phyloP scores from a whole-genome alignment of 1,140 invertebrate genomes.

The Drosophila pallidifrons region DNA sequence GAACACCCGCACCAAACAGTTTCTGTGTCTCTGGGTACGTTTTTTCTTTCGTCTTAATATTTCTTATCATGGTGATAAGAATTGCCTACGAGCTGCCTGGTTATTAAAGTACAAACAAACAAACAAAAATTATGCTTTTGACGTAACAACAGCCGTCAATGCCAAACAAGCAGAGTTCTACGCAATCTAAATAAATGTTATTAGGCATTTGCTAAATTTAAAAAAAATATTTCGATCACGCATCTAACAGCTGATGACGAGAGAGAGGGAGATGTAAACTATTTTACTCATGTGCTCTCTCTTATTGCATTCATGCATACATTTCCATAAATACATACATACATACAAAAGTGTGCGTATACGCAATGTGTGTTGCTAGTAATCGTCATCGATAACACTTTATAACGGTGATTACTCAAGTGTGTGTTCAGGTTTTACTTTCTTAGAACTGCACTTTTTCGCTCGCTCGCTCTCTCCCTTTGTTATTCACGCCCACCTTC shows the following conservation, averaged over 20 bases:
- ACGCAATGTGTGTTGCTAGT: background rate
- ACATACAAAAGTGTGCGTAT: background rate
- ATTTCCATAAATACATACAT: slow-evolving; percentile 1
- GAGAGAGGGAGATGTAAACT: background rate
- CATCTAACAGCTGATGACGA: slow-evolving; percentile 41
- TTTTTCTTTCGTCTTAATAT: slow-evolving; percentile 1
- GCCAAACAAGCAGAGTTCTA: slow-evolving; percentile 24
- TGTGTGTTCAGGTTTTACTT: slow-evolving; percentile 29
- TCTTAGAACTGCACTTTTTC: slow-evolving; percentile 9
- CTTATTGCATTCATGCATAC: slow-evolving; percentile 8
- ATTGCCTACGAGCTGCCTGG: background rate
- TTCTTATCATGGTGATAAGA: slow-evolving; percentile 40
- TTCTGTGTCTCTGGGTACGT: slow-evolving; percentile 29
- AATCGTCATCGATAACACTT: slow-evolving; percentile 28
- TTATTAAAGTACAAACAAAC: slow-evolving; percentile 5
- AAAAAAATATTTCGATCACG: slow-evolving; percentile 26
- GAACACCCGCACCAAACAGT: background rate
- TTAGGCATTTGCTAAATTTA: slow-evolving; percentile 32
- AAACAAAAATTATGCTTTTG: slow-evolving; percentile 22
- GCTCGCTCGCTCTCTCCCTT: slow-evolving; percentile 6
- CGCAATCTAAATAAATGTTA: slow-evolving; percentile 35
- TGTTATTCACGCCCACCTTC: background rate
- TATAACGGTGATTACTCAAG: slow-evolving; percentile 17
- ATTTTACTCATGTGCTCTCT: background rate
- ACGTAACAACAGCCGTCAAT: slow-evolving; percentile 40